phyloP scores from a whole-genome alignment of 2,888 invertebrate genomes.

The Lasioglossum pauxillum region DNA sequence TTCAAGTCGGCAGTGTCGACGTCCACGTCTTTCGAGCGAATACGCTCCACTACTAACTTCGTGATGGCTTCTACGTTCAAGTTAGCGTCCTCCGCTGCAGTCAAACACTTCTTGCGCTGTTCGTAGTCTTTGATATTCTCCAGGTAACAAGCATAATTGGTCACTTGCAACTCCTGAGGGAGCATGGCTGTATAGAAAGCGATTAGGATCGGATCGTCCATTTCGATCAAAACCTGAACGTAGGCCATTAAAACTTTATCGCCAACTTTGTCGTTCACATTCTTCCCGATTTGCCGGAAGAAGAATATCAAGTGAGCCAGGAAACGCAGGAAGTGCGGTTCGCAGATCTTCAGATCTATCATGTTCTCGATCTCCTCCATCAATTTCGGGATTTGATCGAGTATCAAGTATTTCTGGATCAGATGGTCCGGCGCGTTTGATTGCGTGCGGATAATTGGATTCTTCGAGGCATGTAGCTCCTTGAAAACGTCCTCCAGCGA shows the following conservation, averaged over 20 bases:
- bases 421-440: conserved; percentile 89
- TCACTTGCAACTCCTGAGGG: conserved; percentile 87
- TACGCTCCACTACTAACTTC: conserved; percentile 93
- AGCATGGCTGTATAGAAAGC: conserved; percentile 94
- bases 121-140: conserved; percentile 88
- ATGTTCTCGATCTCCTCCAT: conserved; percentile 90
- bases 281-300: conserved; percentile 91
- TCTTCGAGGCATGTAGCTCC: conserved; percentile 88
- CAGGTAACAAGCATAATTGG: conserved; percentile 89
- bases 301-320: conserved; percentile 94
- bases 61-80: conserved; percentile 94
- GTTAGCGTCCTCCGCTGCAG: conserved; percentile 90
- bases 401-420: conserved; percentile 94
- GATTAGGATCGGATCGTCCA: conserved; percentile 91
- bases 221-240: conserved; percentile 89
- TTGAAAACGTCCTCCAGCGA: conserved; percentile 89
- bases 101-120: conserved; percentile 88
- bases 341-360: conserved; percentile 86
- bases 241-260: conserved; percentile 92
- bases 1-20: conserved; percentile 79
- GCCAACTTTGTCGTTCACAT: conserved; percentile 89
- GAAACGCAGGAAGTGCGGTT: conserved; percentile 90
- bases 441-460: conserved; percentile 86
- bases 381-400: conserved; percentile 91
- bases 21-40: conserved; percentile 85